A percentile compares a stretch with the other conserved stretches of the same genome.
Conservation (phyloP, 2,888 invertebrate genomes). For the Macrosoma leucophasiata region DNA sequence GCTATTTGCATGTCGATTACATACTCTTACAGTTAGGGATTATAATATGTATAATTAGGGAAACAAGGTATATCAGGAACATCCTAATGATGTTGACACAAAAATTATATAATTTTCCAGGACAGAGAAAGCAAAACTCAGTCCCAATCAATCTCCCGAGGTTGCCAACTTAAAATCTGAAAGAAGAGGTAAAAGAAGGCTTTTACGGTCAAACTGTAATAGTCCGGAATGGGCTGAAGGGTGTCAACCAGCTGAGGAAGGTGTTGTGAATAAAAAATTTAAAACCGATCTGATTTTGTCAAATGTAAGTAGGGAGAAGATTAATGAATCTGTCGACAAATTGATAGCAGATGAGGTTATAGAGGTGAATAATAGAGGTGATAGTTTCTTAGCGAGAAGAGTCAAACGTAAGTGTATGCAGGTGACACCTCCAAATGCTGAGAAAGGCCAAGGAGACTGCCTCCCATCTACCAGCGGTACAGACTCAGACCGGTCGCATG, state of each 20-base stretch:
- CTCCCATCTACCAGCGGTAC: constrained; percentile 61
- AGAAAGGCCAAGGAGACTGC: constrained; percentile 67
- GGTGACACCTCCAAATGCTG: constrained; percentile 58
- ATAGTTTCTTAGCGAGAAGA: constrained; percentile 40
- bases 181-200: constrained; percentile 45
- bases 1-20: no score
- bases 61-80: no score
- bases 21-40: no score
- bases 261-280: constrained; percentile 34
- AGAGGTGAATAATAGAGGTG: constrained; percentile 50
- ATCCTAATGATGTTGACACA: no score
- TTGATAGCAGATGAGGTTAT: constrained; percentile 33
- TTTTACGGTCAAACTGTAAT: constrained; percentile 40
- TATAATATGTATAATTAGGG: no score
- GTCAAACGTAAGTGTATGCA: constrained; percentile 44
- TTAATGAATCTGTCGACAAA: no score
- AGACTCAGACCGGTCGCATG: constrained; percentile 52
- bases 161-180: no score
- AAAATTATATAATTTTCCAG: no score
- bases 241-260: constrained; percentile 44
- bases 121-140: constrained; percentile 40
- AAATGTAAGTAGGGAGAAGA: constrained; percentile 28
- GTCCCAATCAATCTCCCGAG: constrained; percentile 52
- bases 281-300: constrained; percentile 26
- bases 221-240: constrained; percentile 67